Evolutionary conservation across 2,113 vertebrate genomes (phyloP), one percentile per base, ranked within the genome.

Genomic region (Zosterops lateralis): DNA sequence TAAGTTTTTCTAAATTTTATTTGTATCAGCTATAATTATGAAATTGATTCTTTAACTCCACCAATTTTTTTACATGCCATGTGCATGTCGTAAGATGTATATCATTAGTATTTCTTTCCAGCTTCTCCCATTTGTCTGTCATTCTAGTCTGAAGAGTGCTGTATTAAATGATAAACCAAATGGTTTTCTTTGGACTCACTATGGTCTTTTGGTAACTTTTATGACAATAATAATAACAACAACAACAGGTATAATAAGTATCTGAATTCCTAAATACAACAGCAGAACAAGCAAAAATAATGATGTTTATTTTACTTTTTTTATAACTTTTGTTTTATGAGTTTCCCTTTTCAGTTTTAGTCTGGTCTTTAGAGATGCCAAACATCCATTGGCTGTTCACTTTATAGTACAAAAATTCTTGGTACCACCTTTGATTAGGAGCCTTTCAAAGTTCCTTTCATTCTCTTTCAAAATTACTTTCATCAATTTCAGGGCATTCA

Each of bases 51-150:
- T 40, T 84, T 56, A 76, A 56, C 50, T 51, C 10, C 14, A 42
- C 28, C 1, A 24, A 5, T 40, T 62, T 83, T 81, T 84, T 28
- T 74, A 32, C 5, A 31, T 21, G 4, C 1, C 38, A 38, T 38
- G 38, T 31, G 3, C 17, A 24, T 18, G 16, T 45, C 3, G 3
- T 36, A 72, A 57, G 3, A 40, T 0, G 0, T 22, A 7, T 7
- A 28, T 1, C n/a, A 40, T 19, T 26, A 66, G 44, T 6, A 3
- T 1, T 38, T 81, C 71, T 76, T 51, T 31, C 6, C 25, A 51
- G 4, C 7, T 67, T 54, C 22, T 71, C 73, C n/a, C 8, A 8
- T 51, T 56, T 71, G 4, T 53, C 19, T 81, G 26, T 64, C 24
- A 36, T 3, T 6, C 10, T 38, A 15, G 4, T 34, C 17, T 67